Evolutionary conservation across 2,797 vertebrate genomes (phyloP), one percentile per base, ranked within the genome.

Genomic region (Notoglanidium macrostoma): DNA sequence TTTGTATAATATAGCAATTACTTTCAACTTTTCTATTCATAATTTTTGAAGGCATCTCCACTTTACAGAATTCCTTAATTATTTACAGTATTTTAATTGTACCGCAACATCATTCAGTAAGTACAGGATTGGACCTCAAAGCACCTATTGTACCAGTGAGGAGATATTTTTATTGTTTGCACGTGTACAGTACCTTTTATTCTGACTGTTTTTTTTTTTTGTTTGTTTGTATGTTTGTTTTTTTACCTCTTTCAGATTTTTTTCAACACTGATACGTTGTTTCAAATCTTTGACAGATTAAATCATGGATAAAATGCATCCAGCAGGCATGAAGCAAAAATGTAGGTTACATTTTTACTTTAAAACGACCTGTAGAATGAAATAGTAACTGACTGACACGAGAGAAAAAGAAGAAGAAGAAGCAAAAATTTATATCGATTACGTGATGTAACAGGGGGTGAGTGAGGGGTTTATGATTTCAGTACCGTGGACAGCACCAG

Each of bases 401-500:
- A 54, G 67, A 35, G 4, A 15, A 51, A 0, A 3, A 29, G 19
- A 65, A 35, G 29, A 7, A 73, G 10, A 15, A 14, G 17, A 72
- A 44, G 82, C 6, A 11, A 57, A 70, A 35, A 70, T 79, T 49
- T 59, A 2, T 77, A 84, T 79, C 51, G 61, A 17, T 3, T 10
- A 54, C 21, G 17, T 81, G 73, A 61, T 26, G 17, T 61, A 46
- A 26, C 35, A 61, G 26, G 40, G 57, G 59, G 46, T 54, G 17
- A 44, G 19, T 63, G 65, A n/a, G 74, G 70, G 49, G 21, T 81
- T 78, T 70, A 51, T 54, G 2, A 54, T 54, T 93, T 94, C 93
- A 95, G 94, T 85, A 94, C 94, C 94, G 90, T 23, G 93, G 94
- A 94, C 93, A 94, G 93, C 87, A 88, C 29, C 86, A 0, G 54